Evolutionary conservation across 2,888 invertebrate species (phyloP).

Genomic region (Hanleya hanleyi): DNA sequence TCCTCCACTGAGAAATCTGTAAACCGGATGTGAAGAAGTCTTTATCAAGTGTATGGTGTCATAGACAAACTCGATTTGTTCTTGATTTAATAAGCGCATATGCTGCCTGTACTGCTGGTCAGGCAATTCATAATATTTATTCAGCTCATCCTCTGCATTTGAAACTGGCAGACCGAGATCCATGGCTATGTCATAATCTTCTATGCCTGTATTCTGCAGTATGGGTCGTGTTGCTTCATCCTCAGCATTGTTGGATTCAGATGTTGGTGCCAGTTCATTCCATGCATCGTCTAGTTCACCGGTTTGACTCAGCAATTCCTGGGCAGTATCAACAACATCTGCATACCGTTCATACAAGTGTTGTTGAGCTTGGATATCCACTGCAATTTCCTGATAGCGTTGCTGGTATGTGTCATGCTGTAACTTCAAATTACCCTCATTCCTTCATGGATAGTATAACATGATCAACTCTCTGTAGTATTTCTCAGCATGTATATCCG

Average conservation of each 20-base stretch:
- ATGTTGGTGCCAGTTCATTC: constrained; percentile 35
- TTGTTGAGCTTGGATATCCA: constrained; percentile 17
- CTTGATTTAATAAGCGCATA: constrained; percentile 33
- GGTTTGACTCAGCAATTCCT: constrained; percentile 9
- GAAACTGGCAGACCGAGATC: constrained; percentile 32
- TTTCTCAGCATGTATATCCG: too few relatives aligned
- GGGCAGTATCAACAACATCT: constrained; percentile 24
- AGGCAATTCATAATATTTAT: constrained; percentile 25
- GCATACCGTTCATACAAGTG: constrained; percentile 28
- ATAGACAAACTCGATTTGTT: constrained; percentile 38
- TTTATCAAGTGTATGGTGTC: constrained; percentile 33
- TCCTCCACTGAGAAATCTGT: constrained; percentile 37
- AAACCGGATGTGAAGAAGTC: constrained; percentile 28
- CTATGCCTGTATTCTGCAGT: constrained; percentile 22
- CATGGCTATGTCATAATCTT: constrained; percentile 32
- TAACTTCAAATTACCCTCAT: constrained; percentile 42
- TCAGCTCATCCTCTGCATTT: constrained; percentile 16
- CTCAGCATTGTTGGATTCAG: constrained; percentile 24
- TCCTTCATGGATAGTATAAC: too few relatives aligned
- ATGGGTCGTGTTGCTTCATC: constrained; percentile 17
- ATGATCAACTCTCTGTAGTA: too few relatives aligned
- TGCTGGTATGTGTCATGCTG: constrained; percentile 16
- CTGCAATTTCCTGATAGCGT: constrained; percentile 15
- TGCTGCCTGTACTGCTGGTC: constrained; percentile 33
- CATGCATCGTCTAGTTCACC: constrained; percentile 25